Base-by-base conservation (phyloP, 2,797 vertebrate genomes). In the Tauraco hartlaubi region DNA sequence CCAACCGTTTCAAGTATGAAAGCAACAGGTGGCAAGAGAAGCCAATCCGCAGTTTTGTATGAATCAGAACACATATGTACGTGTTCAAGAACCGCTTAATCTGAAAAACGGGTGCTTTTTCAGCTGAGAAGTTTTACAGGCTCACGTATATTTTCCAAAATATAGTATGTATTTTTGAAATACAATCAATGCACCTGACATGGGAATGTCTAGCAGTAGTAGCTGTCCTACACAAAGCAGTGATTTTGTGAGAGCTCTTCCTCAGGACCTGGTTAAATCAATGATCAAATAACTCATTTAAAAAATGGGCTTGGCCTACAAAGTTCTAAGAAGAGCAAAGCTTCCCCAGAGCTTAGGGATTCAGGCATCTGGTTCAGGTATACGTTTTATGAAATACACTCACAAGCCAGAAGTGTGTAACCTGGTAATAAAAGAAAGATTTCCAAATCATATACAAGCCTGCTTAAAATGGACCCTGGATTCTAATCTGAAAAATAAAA, bases 21-120 rank as follows among this genome's bases (percentile, higher is more conserved):
- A 23, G 67, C 52, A 88, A 68, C 1, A 5, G 6, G n/a, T 39
- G 3, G 23, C 35, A 85, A 87, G 43, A 84, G 68, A 68, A 73
- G 25, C n/a, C 0, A 0, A 26, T 33, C 11, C 7, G 17, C 33
- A 21, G 15, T 48, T 92, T 77, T 67, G 17, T 39, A n/a, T 0
- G 5, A 63, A 69, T 67, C 5, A 11, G 12, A 78, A 37, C 11
- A 63, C 4, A 6, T 5, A 44, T 4, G 9, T 9, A 9, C 5
- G 7, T 5, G 2, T 73, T 66, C 41, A 81, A 81, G 17, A 91
- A 28, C 3, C 7, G 14, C 11, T 80, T 62, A 20, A n/a, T 46
- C 18, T 69, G 39, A 58, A 76, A 71, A 85, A 15, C 7, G 63
- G 13, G 10, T 55, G 15, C 13, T 52, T 86, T 67, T 69, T 52